Conservation (phyloP, 1,140 invertebrate species). For the Goniozus legneri region DNA sequence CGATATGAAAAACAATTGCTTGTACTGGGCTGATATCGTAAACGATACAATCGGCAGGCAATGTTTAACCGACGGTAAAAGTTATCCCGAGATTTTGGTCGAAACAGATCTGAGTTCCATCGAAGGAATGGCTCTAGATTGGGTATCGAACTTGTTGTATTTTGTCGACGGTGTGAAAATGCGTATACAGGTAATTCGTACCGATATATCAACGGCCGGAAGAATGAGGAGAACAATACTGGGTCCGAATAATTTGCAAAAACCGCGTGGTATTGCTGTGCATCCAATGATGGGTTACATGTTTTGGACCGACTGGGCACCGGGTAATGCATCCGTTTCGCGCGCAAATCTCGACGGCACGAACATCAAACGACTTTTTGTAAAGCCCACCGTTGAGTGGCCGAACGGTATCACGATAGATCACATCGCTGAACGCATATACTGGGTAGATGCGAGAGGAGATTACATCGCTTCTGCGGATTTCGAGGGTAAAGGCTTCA, state of each 20-base stretch:
- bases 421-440: conserved; percentile 75
- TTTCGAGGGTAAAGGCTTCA: conserved; percentile 76
- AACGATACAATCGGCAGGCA: conserved; percentile 75
- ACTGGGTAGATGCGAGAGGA: conserved; percentile 82
- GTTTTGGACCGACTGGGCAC: conserved; percentile 94
- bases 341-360: conserved; percentile 82
- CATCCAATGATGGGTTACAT: conserved; percentile 81
- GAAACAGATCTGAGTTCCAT: conserved; percentile 75
- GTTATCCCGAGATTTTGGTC: conserved; percentile 66
- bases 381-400: conserved; percentile 69
- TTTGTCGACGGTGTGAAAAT: conserved; percentile 80
- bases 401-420: conserved; percentile 85
- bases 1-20: conserved; percentile 78
- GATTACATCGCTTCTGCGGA: conserved; percentile 85
- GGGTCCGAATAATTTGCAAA: conserved; percentile 66
- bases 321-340: conserved; percentile 71
- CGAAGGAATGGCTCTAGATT: conserved; percentile 91
- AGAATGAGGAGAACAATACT: conserved; percentile 76
- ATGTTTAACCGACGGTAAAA: conserved; percentile 68
- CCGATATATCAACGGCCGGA: conserved; percentile 64
- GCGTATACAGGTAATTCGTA: conserved; percentile 77
- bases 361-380: conserved; percentile 68
- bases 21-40: conserved; percentile 86
- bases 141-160: conserved; percentile 89
- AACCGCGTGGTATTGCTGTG: conserved; percentile 83